A percentile compares a stretch with the other conserved stretches of the same genome.
Evolutionary conservation across 1,140 invertebrate genomes (phyloP).

Genomic region (Lordiphosa collinella): DNA sequence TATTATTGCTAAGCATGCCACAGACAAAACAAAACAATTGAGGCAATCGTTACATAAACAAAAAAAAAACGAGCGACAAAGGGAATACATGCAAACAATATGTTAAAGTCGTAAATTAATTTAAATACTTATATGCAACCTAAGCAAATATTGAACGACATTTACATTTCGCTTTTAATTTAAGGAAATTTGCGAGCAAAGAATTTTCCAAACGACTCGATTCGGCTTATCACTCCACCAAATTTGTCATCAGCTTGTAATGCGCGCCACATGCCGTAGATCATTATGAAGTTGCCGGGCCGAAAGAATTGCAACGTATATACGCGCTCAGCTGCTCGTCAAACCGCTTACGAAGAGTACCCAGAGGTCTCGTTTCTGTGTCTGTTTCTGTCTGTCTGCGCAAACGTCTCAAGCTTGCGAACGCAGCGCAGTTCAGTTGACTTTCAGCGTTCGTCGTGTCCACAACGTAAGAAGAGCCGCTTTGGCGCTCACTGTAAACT

Average conservation of each 20-base stretch:
- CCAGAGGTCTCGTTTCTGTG: neutral
- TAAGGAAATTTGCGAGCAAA: conserved; percentile 1
- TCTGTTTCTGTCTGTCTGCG: conserved; percentile 14
- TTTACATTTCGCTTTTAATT: neutral
- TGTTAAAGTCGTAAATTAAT: conserved; percentile 63
- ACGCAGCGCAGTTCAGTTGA: conserved; percentile 41
- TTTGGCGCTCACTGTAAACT: conserved; percentile 21
- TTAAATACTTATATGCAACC: conserved; percentile 24
- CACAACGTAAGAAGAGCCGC: conserved; percentile 38
- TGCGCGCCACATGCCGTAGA: conserved; percentile 32
- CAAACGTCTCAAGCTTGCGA: conserved; percentile 38
- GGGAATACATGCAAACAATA: conserved; percentile 2
- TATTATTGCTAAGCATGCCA: conserved; percentile 29
- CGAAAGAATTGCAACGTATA: neutral
- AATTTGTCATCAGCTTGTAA: conserved; percentile 71
- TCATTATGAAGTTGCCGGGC: conserved; percentile 60
- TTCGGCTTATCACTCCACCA: conserved; percentile 52
- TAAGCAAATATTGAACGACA: conserved; percentile 38
- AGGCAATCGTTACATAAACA: conserved; percentile 24
- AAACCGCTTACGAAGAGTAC: conserved; percentile 15
- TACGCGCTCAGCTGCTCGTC: conserved; percentile 38
- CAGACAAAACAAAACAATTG: conserved; percentile 57
- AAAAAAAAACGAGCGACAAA: conserved; percentile 8
- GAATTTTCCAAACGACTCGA: conserved; percentile 29
- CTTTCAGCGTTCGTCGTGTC: conserved; percentile 49